Evolutionary conservation across 2,888 invertebrate species (phyloP).

Genomic region (Crossocerus cetratus): DNA sequence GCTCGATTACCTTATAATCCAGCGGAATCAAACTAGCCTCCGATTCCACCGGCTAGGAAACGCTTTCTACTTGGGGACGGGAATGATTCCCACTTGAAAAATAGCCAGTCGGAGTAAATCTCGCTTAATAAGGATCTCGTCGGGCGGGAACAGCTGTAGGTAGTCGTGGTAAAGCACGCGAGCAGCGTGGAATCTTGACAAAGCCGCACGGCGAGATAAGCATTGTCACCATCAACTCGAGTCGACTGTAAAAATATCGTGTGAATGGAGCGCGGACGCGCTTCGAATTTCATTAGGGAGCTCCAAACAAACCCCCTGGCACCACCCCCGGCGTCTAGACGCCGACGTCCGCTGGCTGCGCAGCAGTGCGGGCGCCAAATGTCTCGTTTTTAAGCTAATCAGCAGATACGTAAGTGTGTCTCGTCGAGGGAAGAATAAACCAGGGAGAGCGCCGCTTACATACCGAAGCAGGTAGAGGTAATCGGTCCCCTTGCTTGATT

Average conservation of each 20-base stretch:
- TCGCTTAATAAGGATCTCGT: no score
- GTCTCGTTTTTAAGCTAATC: conserved; percentile 53
- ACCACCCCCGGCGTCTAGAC: conserved; percentile 19
- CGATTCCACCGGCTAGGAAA: not conserved
- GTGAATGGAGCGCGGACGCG: conserved; percentile 46
- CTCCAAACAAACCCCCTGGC: conserved; percentile 39
- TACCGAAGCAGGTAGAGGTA: conserved; percentile 33
- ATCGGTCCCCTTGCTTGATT: conserved; percentile 27
- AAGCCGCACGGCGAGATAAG: not conserved
- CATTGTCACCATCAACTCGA: conserved; percentile 36
- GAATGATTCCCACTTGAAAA: no score
- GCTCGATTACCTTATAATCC: not conserved
- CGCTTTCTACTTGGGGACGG: not conserved
- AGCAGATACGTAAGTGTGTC: conserved; percentile 44
- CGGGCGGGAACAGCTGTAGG: not conserved
- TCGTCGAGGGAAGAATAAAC: conserved; percentile 33
- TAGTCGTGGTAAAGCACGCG: not conserved
- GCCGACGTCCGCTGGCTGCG: conserved; percentile 16
- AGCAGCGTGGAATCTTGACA: not conserved
- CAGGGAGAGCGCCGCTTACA: conserved; percentile 38
- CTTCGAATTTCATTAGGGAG: conserved; percentile 45
- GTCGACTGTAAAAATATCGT: conserved; percentile 38
- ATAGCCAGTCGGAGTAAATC: no score
- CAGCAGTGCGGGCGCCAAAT: conserved; percentile 48
- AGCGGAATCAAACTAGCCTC: not conserved